Conservation (phyloP, 2,888 invertebrate species). For the Eurois occulta region DNA sequence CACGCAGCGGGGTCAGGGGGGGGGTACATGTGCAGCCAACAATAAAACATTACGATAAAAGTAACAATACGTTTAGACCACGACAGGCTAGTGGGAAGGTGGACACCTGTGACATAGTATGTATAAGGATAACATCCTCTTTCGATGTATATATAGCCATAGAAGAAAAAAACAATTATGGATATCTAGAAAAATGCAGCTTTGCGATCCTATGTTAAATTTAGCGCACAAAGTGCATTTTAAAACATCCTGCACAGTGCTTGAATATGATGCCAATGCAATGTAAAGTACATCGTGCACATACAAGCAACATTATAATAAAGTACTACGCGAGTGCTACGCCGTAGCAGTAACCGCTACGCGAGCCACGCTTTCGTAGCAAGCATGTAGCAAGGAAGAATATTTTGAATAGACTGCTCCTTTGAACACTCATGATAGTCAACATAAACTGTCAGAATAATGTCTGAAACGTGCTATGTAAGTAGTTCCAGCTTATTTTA, state of each 20-base stretch:
- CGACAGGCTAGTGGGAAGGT: neutral
- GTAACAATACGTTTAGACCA: neutral
- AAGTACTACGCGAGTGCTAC: constrained; percentile 30
- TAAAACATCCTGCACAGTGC: neutral
- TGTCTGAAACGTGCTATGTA: neutral
- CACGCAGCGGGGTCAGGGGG: fast-evolving
- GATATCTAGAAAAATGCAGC: neutral
- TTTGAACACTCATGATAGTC: constrained; percentile 10
- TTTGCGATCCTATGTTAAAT: neutral
- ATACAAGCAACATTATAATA: constrained; percentile 6
- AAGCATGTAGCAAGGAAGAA: constrained; percentile 7
- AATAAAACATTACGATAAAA: constrained; percentile 36
- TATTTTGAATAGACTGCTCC: neutral
- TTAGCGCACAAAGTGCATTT: neutral
- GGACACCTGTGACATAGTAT: neutral
- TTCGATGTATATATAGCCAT: too few relatives aligned
- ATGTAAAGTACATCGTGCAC: neutral
- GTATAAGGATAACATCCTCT: neutral
- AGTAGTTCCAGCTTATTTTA: neutral
- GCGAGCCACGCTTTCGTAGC: constrained; percentile 18
- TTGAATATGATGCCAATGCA: constrained; percentile 4
- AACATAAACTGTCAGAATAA: neutral
- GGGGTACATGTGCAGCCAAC: neutral
- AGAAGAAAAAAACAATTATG: neutral
- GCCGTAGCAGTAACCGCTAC: constrained; percentile 31